Evolutionary conservation across 2,113 vertebrate genomes (phyloP), one percentile per base, ranked within the genome.

Genomic region (Scatophagus argus): DNA sequence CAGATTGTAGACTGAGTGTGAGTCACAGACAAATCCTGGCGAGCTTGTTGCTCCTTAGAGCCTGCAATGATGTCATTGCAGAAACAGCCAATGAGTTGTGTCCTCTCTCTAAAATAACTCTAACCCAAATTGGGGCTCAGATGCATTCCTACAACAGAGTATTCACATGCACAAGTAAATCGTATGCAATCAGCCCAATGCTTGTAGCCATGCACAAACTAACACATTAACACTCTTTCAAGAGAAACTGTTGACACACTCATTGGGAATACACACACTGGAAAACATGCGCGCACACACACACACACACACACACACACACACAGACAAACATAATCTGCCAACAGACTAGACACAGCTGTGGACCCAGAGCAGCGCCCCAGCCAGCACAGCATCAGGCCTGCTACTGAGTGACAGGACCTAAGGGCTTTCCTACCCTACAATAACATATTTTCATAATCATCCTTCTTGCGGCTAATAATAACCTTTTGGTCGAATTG

Each of bases 391-490:
- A 0, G 43, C 90, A 81, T 91, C 91, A 79, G 56, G 36, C 41
- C 84, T 59, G 27, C 77, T 65, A 32, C 85, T 91, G 94, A 94
- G 85, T 93, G 94, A 95, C 90, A 94, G 93, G 90, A 88, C 94
- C 94, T 89, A 44, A 90, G 88, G 94, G 93, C 89, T 91, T 88
- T 91, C 91, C 91, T 92, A 87, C 91, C 89, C 92, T 89, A 75
- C 85, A 77, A 90, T 87, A 91, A 92, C 88, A 90, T 86, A 91
- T 93, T 79, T 89, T 85, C 73, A 94, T 94, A 90, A 94, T 94
- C 93, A 94, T 90, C 81, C 83, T 94, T 95, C 95, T 94, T 93
- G 89, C 79, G 93, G 94, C 91, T 93, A 93, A 94, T 93, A 93
- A 95, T 94, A 95, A 93, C 92, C 91, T 94, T 95, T 90, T 84